Evolutionary conservation across 1,140 invertebrate genomes (phyloP), one percentile per base, ranked within the genome.

Genomic region (Drosophila simulans): DNA sequence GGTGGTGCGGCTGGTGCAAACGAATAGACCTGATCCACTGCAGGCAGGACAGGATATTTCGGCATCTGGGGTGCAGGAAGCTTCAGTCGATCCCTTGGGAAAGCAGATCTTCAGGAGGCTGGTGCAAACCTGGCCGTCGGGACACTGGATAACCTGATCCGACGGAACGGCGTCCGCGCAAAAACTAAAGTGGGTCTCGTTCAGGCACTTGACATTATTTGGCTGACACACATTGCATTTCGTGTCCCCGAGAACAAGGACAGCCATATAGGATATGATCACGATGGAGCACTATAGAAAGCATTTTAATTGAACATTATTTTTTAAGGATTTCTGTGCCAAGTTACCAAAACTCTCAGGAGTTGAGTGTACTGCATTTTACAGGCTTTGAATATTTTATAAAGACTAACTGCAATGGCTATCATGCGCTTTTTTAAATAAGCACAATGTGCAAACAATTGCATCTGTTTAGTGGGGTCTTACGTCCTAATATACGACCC

Each of bases 1-100:
- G 11, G 84, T 83, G 20, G 71, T 91, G 27, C 76, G 68, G 40
- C 84, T 91, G 7, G 73, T 91, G 46, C 90, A 91, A 34, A 82
- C 65, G 22, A 91, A 91, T 1, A 68, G 3, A 0, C 43, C 22
- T 1, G 0, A 1, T 13, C 57, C 79, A 42, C 74, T 62, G 39
- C 90, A 91, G n/a, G 11, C 2, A 0, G 54, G 48, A 45, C 89
- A 91, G 0, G 55, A 8, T 17, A 63, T 45, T 15, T 57, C 5
- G 13, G 20, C 48, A 27, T 51, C 48, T n/a, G 48, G 15, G 0
- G 4, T 0, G 34, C 45, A 40, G n/a, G 62, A 17, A 12, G 20
- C 7, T 1, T 11, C 0, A 0, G 11, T 8, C 27, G 10, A 10
- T 17, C 55, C 64, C 0, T 34, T 35, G 0, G 39, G 15, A 2